Percentiles rank a stretch among this genome's conserved stretches.
Conservation (phyloP, 35 echinoderm and acorn worm species). For the Heliocidaris erythrogramma region DNA sequence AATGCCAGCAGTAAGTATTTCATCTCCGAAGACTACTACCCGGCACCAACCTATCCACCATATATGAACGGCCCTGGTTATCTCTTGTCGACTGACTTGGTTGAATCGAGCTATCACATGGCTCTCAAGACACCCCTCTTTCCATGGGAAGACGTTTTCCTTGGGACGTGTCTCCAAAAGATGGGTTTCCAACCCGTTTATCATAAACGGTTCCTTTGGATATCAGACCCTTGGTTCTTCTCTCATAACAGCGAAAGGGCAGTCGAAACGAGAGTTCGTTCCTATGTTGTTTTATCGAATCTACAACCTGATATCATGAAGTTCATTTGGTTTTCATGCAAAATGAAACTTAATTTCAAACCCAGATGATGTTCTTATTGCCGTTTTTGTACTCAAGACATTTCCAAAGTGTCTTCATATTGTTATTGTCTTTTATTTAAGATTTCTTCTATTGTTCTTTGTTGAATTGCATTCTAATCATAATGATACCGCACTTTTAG, state of each 20-base stretch:
- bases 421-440: too few species aligned
- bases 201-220: constrained; percentile 16
- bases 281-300: constrained; percentile 13
- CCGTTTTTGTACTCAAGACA: background rate
- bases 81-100: constrained; percentile 68
- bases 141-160: constrained; percentile 70
- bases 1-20: constrained; percentile 51
- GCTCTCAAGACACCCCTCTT: constrained; percentile 50
- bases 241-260: background rate
- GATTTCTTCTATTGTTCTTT: too few species aligned
- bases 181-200: background rate
- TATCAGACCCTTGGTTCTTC: background rate
- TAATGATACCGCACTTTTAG: too few species aligned
- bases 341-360: background rate
- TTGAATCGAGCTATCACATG: constrained; percentile 35
- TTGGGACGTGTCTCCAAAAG: constrained; percentile 56
- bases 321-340: background rate
- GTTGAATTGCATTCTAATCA: too few species aligned
- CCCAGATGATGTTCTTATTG: background rate
- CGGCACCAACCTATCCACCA: constrained; percentile 58
- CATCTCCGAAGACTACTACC: constrained; percentile 49
- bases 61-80: constrained; percentile 64
- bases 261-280: background rate
- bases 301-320: background rate
- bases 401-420: background rate